Conservation (phyloP, 2,888 invertebrate genomes). For the Spilosoma lubricipeda region DNA sequence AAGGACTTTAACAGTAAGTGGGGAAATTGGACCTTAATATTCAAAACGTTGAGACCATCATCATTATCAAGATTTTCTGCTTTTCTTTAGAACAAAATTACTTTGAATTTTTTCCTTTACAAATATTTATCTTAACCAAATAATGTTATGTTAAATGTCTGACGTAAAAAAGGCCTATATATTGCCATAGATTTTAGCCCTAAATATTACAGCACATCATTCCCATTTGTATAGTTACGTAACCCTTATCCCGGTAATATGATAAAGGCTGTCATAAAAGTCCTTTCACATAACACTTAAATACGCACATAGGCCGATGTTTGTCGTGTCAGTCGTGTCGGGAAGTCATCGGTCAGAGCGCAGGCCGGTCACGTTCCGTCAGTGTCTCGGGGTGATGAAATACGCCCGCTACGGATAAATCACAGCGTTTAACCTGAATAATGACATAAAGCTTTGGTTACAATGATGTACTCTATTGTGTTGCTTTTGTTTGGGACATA, state of each 20-base stretch:
- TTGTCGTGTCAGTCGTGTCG: conserved; percentile 31
- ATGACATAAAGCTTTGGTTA: conserved; percentile 19
- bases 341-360: conserved; percentile 52
- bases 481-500: not conserved
- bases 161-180: not conserved
- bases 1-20: too few relatives aligned
- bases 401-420: conserved; percentile 47
- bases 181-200: not conserved
- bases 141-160: not conserved
- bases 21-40: too few relatives aligned
- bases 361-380: conserved; percentile 44
- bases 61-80: too few relatives aligned
- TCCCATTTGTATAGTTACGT: not conserved
- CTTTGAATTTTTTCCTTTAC: too few relatives aligned
- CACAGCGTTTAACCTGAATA: conserved; percentile 52
- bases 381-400: conserved; percentile 47
- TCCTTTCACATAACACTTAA: conserved; percentile 16
- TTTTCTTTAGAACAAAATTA: too few relatives aligned
- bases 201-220: not conserved
- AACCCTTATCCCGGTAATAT: conserved; percentile 12
- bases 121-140: not conserved
- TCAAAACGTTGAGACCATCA: too few relatives aligned
- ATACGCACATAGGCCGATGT: conserved; percentile 24
- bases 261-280: conserved; percentile 13
- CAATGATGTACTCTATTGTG: not conserved